Evolutionary conservation across 2,797 vertebrate species (phyloP).

Genomic region (Cottoperca gobio): DNA sequence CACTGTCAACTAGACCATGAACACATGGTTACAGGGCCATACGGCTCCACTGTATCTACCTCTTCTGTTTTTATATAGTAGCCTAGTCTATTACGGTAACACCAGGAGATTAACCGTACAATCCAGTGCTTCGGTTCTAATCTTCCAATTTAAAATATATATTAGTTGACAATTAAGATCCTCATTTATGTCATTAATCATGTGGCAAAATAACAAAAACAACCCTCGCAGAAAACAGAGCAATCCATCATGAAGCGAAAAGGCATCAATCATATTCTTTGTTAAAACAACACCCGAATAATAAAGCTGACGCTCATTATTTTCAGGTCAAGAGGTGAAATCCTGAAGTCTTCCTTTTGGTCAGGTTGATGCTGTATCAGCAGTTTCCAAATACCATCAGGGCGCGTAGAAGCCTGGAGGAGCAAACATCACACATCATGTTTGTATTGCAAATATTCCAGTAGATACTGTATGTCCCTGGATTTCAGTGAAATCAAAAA

Average conservation of each 20-base stretch:
- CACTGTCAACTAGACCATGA: constrained; percentile 68
- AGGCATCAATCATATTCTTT: constrained; percentile 57
- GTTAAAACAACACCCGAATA: constrained; percentile 9
- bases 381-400: constrained; percentile 34
- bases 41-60: constrained; percentile 43
- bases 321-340: constrained; percentile 56
- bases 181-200: constrained; percentile 66
- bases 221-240: constrained; percentile 47
- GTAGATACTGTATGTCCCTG: neutral
- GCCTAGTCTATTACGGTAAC: neutral
- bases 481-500: neutral
- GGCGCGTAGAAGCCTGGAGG: neutral
- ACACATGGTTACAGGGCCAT: constrained; percentile 56
- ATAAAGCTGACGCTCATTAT: constrained; percentile 49
- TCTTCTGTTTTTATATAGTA: constrained; percentile 11
- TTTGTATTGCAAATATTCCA: constrained; percentile 20
- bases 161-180: constrained; percentile 42
- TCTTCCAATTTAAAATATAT: constrained; percentile 48
- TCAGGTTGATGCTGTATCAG: constrained; percentile 27
- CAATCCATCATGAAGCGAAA: constrained; percentile 55
- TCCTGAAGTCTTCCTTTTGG: constrained; percentile 38
- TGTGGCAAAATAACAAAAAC: constrained; percentile 52
- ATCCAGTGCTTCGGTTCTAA: constrained; percentile 16
- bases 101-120: too few species aligned
- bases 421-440: constrained; percentile 2